Evolutionary conservation across 2,888 invertebrate genomes (phyloP), one percentile per base, ranked within the genome.

Genomic region (Pocota personata): DNA sequence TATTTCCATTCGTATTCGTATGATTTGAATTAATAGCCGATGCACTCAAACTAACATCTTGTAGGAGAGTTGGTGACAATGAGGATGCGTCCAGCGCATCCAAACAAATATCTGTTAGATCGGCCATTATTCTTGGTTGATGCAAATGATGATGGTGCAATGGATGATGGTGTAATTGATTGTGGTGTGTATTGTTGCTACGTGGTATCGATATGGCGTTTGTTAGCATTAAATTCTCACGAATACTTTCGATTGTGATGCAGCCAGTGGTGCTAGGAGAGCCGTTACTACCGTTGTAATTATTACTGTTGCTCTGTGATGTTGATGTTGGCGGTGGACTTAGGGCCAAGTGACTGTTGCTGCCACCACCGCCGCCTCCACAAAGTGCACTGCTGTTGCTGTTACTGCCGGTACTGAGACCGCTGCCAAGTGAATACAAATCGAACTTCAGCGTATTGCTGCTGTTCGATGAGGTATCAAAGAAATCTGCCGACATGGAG

Each of bases 111-210:
- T 92, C 92, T 1, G 92, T 91, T 64, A 92, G 89, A 84, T 93
- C 92, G 1, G 90, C 89, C 87, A 92, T 88, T 24, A 91, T 89
- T 86, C 89, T 79, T 55, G 95, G 95, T 80, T 84, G 83, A 69
- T 87, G 86, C 32, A 83, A 95, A 95, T 14, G 95, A 95, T 88
- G 95, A 94, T 82, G 95, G 95, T 52, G 95, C 95, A 37, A 95
- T 91, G 80, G 88, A 79, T 87, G 87, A 57, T 88, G 88, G 46
- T 87, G 83, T 64, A 89, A 87, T 24, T 88, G 88, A 76, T 88
- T 88, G 30, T 87, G 80, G 55, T 88, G 86, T 87, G 88, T 84
- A 77, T 73, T 92, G 86, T 89, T 92, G 88, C 91, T 91, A 43
- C 92, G 91, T 55, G 91, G 91, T 91, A 91, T 91, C 21, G 89